Conservation (phyloP, 2,888 invertebrate genomes). For the Nyleta sp. region DNA sequence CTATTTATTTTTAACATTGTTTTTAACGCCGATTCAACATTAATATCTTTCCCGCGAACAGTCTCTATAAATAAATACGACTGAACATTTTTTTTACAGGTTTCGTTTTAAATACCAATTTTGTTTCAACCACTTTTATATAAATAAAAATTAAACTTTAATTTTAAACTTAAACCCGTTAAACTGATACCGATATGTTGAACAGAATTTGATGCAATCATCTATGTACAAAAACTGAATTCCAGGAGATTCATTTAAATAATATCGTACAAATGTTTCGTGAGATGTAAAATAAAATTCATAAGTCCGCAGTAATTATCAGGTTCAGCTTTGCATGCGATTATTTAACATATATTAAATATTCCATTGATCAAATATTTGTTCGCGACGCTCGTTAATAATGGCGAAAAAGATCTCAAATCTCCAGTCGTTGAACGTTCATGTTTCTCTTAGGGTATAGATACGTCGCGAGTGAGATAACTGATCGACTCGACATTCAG, state of each 20-base stretch:
- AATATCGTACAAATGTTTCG: constrained; percentile 27
- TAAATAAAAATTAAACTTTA: constrained; percentile 9
- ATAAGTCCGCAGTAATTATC: constrained; percentile 35
- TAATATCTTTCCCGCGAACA: too few relatives aligned
- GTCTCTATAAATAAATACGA: too few relatives aligned
- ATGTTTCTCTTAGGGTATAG: constrained; percentile 49
- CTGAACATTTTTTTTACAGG: too few relatives aligned
- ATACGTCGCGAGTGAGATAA: constrained; percentile 63
- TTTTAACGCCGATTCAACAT: too few relatives aligned
- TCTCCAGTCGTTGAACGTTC: constrained; percentile 49
- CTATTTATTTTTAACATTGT: background rate
- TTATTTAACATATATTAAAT: constrained; percentile 56
- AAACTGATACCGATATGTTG: constrained; percentile 6
- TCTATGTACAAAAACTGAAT: constrained; percentile 30
- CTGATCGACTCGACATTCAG: constrained; percentile 67
- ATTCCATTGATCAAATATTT: constrained; percentile 62
- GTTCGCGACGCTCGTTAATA: constrained; percentile 41
- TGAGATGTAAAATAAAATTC: constrained; percentile 22
- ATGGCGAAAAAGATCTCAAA: constrained; percentile 52
- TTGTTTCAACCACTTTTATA: background rate
- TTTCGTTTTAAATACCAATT: too few relatives aligned
- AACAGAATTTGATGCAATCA: constrained; percentile 6
- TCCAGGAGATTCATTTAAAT: constrained; percentile 40
- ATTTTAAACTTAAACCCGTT: constrained; percentile 5
- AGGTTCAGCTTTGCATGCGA: constrained; percentile 20